phyloP scores from a whole-genome alignment of 2,113 vertebrate species.

The Oreochromis niloticus region DNA sequence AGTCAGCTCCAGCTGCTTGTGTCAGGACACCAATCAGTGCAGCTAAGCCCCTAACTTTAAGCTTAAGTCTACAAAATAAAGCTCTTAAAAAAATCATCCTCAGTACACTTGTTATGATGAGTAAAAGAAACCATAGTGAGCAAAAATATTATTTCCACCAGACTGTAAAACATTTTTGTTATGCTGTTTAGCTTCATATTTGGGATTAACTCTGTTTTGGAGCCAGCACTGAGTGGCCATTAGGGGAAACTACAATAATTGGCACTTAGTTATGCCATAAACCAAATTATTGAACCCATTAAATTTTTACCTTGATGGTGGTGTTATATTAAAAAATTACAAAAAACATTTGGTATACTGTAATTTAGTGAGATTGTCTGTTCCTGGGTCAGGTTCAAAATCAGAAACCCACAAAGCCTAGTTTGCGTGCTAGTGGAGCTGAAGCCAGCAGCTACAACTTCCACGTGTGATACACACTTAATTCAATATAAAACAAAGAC shows the following conservation, averaged over 20 bases:
- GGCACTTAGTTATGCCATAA: not conserved
- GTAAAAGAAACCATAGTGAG: not conserved
- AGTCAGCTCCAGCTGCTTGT: rapidly evolving
- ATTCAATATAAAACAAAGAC: not conserved
- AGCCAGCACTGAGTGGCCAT: not conserved
- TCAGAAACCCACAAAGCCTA: not conserved
- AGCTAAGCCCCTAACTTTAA: not conserved
- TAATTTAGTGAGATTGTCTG: not conserved
- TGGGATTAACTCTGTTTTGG: not conserved
- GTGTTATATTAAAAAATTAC: not conserved
- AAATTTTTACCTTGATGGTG: not conserved
- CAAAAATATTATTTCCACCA: not conserved
- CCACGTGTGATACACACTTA: not conserved
- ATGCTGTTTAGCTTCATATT: not conserved
- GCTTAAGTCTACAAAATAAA: not conserved
- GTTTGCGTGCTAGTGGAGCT: not conserved
- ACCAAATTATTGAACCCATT: not conserved
- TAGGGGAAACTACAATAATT: not conserved
- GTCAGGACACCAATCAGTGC: not conserved
- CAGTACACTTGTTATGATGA: not conserved
- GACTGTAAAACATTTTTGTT: not conserved
- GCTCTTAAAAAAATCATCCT: not conserved
- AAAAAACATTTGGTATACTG: not conserved
- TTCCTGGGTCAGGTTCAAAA: not conserved
- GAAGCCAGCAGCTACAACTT: not conserved